A percentile compares a stretch with the other conserved stretches of the same genome.
Conservation (phyloP, 2,797 vertebrate genomes). For the Cyclopterus lumpus region DNA sequence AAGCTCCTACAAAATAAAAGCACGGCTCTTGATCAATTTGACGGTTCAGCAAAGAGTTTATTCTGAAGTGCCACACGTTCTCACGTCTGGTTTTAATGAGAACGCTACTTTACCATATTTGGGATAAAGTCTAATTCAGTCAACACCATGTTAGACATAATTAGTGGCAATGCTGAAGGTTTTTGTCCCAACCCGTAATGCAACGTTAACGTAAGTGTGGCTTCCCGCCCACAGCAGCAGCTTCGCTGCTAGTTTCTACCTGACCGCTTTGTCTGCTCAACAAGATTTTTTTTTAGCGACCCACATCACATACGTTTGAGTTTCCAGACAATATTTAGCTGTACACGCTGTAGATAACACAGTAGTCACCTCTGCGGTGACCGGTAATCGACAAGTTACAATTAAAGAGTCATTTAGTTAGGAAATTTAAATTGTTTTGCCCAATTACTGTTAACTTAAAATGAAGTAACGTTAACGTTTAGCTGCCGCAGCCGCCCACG, state of each 20-base stretch:
- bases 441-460: constrained; percentile 39
- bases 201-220: constrained; percentile 38
- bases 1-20: constrained; percentile 82
- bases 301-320: constrained; percentile 13
- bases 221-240: constrained; percentile 80
- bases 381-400: neutral
- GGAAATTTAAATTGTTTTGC: neutral
- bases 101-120: fast-evolving
- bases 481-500: neutral
- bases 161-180: neutral
- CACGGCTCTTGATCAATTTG: neutral
- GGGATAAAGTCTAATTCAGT: neutral
- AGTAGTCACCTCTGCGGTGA: fast-evolving
- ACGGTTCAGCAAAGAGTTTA: constrained; percentile 22
- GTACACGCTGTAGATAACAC: neutral
- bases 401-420: constrained; percentile 28
- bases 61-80: constrained; percentile 2
- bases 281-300: constrained; percentile 12
- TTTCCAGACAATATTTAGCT: neutral
- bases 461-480: constrained; percentile 10
- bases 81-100: constrained; percentile 3
- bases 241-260: constrained; percentile 53
- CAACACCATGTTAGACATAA: neutral
- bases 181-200: constrained; percentile 16
- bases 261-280: constrained; percentile 73